A percentile compares a stretch with the other conserved stretches of the same genome.
These are phyloP conservation scores for Lethenteron camtschaticum DNA, from an alignment of 2,113 vertebrate species.

Conservation along the genomic window DNA sequence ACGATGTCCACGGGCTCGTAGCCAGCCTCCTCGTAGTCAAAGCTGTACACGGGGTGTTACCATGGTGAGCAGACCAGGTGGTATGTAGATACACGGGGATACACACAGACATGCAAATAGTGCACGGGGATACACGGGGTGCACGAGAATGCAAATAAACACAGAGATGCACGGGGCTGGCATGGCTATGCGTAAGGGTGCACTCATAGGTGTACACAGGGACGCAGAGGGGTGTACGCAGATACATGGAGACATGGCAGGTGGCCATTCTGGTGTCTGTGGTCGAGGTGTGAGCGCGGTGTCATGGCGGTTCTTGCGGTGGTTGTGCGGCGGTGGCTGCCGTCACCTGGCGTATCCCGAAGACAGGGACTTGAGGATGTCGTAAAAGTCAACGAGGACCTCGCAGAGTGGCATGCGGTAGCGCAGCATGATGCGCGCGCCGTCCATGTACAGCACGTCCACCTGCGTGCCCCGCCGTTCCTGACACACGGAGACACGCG, in stretches of 20 bases:
- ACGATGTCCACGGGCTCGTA: constrained; percentile 61
- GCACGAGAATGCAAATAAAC: too few relatives aligned
- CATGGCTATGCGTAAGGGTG: too few relatives aligned
- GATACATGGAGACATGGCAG: too few relatives aligned
- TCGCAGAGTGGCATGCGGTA: constrained; percentile 80
- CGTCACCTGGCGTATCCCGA: constrained; percentile 82
- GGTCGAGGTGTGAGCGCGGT: too few relatives aligned
- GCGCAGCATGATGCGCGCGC: constrained; percentile 67
- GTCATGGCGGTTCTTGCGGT: too few relatives aligned
- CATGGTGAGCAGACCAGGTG: too few relatives aligned
- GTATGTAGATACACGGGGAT: too few relatives aligned
- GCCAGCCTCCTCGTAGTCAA: constrained; percentile 86
- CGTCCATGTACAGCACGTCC: constrained; percentile 68
- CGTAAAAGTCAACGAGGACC: constrained; percentile 89
- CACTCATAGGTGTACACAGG: too few relatives aligned
- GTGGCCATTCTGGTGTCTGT: too few relatives aligned
- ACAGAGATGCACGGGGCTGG: too few relatives aligned
- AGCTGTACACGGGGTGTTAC: constrained; percentile 23
- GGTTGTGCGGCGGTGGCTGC: too few relatives aligned
- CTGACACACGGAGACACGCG: constrained; percentile 18
- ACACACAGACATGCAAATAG: not conserved
- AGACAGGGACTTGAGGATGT: constrained; percentile 65
- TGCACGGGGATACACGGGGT: not conserved
- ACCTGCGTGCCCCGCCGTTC: constrained; percentile 55
- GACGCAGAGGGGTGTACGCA: too few relatives aligned